Conservation (phyloP, 2,888 invertebrate genomes). For the Tolmerus cingulatus region DNA sequence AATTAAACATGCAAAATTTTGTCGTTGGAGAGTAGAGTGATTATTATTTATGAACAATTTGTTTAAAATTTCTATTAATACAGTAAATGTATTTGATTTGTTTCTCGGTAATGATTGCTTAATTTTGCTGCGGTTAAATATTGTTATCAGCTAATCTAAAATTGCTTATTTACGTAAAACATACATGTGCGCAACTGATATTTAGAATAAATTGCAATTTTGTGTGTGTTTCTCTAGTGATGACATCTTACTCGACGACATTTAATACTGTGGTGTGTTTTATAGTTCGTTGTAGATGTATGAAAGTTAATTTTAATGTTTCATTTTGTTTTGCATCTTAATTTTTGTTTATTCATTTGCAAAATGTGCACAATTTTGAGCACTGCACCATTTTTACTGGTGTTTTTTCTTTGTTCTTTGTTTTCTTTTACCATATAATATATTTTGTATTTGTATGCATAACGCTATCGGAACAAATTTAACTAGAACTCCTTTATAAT, state of each 20-base stretch:
- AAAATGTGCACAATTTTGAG: neutral
- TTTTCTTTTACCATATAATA: neutral
- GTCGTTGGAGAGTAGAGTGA: neutral
- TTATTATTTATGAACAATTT: slow-evolving; percentile 2
- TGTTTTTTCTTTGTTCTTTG: neutral
- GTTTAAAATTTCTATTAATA: neutral
- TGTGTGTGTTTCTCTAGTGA: slow-evolving; percentile 28
- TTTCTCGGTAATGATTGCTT: neutral
- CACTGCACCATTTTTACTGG: neutral
- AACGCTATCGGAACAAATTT: slow-evolving; percentile 16
- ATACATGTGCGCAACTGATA: slow-evolving; percentile 36
- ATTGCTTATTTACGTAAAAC: slow-evolving; percentile 20
- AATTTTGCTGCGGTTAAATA: slow-evolving; percentile 24
- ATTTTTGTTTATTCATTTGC: neutral
- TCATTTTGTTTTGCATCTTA: neutral
- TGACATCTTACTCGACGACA: slow-evolving; percentile 9
- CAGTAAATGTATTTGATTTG: slow-evolving; percentile 10
- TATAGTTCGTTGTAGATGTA: slow-evolving; percentile 30
- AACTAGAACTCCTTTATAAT: slow-evolving; percentile 1
- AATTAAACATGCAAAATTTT: neutral
- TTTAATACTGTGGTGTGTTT: slow-evolving; percentile 34
- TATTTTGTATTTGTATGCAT: neutral
- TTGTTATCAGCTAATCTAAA: slow-evolving; percentile 34
- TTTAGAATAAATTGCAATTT: slow-evolving; percentile 23
- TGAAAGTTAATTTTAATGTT: neutral